phyloP scores from a whole-genome alignment of 1,140 invertebrate species.

The Rhopalosiphum maidis region DNA sequence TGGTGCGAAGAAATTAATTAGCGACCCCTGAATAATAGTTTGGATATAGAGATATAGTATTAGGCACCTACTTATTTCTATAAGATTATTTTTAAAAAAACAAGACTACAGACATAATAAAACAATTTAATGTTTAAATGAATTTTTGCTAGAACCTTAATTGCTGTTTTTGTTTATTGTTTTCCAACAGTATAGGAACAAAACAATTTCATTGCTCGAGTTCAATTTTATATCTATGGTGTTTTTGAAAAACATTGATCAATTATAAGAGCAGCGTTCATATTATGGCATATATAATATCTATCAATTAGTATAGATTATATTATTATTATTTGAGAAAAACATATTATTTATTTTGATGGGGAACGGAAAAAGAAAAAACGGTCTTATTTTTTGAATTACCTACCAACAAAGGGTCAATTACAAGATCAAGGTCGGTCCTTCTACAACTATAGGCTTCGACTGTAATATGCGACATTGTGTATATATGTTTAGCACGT shows the following conservation, averaged over 20 bases:
- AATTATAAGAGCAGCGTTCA: background rate
- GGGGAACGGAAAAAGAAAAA: background rate
- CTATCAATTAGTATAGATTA: background rate
- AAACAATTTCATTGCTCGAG: slow-evolving; percentile 33
- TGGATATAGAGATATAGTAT: background rate
- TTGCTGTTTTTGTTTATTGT: slow-evolving; percentile 29
- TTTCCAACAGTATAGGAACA: background rate
- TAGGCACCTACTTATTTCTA: background rate
- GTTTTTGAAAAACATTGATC: slow-evolving; percentile 6
- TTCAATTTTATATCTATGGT: background rate
- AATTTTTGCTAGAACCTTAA: background rate
- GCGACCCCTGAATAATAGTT: background rate
- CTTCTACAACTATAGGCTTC: background rate
- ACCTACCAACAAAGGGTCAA: slow-evolving; percentile 27
- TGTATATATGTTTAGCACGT: background rate
- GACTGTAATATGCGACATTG: background rate
- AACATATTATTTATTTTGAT: slow-evolving; percentile 25
- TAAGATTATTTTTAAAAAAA: background rate
- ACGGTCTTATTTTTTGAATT: background rate
- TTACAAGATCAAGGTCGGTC: background rate
- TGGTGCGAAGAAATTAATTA: background rate
- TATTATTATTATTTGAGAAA: background rate
- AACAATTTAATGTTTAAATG: slow-evolving; percentile 24
- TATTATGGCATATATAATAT: background rate
- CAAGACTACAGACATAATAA: background rate